Base-by-base conservation (phyloP, 2,113 vertebrate species). In the Psilopsiagon aurifrons region DNA sequence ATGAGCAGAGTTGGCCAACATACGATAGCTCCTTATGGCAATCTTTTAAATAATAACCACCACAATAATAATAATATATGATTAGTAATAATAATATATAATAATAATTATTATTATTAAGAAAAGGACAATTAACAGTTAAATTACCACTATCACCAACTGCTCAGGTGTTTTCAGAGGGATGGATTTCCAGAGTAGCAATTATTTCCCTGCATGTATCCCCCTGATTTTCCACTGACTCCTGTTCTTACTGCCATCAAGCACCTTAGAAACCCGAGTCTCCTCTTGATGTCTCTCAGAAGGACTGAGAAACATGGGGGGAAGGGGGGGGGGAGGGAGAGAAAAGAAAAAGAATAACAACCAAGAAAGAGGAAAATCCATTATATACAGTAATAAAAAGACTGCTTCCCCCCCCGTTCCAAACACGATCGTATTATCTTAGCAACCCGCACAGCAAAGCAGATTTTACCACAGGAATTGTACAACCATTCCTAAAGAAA, bases 351-450 rank as follows among this genome's bases (percentile, higher is more conserved):
- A 55, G 73, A 70, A 39, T 41, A 90, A 92, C 46, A 86, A 64
- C 1, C 8, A 78, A 92, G 94, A 95, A 97, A 96, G 94, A 97
- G 97, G 95, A 97, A 97, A 96, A 96, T 86, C 94, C 92, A 93
- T 97, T 97, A 91, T 94, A 95, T 49, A 68, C 74, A 94, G 94
- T 37, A 91, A 96, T 94, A 96, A 96, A 96, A 94, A 90, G 88
- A 39, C 92, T 46, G 83, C 78, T 95, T 95, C 92, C 96, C 94
- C 94, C 86, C 78, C 66, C 62, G 59, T 60, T 92, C 95, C 68
- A 96, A 96, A 96, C 95, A 96, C 1, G 55, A 91, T 64, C 75
- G 4, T 57, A 91, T 97, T 92, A 96, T 97, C 97, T 97, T 88
- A 95, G 97, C 94, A 94, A 95, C 86, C 90, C 90, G 95, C 52